Percentiles rank a stretch among this genome's conserved stretches.
Evolutionary conservation across 2,113 vertebrate genomes (phyloP).

Genomic region (Acinonyx jubatus): DNA sequence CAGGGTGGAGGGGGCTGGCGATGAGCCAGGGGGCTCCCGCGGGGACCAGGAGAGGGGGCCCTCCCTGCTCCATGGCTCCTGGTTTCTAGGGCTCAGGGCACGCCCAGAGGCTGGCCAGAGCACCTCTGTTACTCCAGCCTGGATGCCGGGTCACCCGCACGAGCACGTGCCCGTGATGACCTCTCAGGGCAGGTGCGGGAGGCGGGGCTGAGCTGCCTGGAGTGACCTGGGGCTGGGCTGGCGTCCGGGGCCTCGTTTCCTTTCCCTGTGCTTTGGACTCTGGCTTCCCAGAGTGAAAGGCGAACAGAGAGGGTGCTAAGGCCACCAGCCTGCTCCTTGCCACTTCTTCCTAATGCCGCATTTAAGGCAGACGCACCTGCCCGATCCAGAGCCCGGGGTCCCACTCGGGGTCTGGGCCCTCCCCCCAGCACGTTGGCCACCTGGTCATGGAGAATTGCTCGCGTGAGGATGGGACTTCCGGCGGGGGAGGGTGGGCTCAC

Average conservation of each 20-base stretch:
- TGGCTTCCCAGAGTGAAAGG: background rate
- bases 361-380: fast-evolving
- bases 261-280: fast-evolving
- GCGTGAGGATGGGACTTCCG: background rate
- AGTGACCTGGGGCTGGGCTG: fast-evolving
- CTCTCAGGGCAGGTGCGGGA: too few relatives aligned
- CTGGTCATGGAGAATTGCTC: fast-evolving
- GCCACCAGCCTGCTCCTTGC: fast-evolving
- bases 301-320: fast-evolving
- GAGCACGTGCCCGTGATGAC: fast-evolving
- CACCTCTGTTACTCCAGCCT: background rate
- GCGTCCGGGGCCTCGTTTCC: fast-evolving
- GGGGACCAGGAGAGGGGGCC: background rate
- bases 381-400: fast-evolving
- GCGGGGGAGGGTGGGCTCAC: fast-evolving
- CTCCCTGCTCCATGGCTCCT: fast-evolving
- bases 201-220: background rate
- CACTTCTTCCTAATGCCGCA: fast-evolving
- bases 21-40: fast-evolving
- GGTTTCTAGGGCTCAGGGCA: too few relatives aligned
- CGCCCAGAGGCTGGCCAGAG: fast-evolving
- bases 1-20: fast-evolving
- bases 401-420: fast-evolving
- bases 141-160: fast-evolving
- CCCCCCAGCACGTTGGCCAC: fast-evolving